These are phyloP conservation scores for Neotragus pygmaeus DNA, from an alignment of 2,113 vertebrate genomes.

Conservation along the genomic window DNA sequence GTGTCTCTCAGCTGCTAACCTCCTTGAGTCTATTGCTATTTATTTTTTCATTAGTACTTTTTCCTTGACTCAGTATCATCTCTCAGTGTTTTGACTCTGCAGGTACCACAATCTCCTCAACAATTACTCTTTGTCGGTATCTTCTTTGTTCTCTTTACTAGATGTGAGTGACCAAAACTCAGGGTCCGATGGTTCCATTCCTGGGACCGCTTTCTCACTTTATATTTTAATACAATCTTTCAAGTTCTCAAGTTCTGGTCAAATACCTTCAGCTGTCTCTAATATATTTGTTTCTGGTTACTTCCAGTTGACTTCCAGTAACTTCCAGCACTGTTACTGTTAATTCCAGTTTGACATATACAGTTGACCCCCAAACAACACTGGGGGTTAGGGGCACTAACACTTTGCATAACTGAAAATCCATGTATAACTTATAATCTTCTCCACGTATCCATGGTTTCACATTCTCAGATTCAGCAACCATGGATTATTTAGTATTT, in stretches of 20 bases:
- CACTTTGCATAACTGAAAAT: neutral
- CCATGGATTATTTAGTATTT: neutral
- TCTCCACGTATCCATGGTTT: neutral
- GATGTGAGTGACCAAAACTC: neutral
- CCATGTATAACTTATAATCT: neutral
- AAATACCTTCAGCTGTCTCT: neutral
- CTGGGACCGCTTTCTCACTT: neutral
- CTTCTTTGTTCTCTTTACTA: neutral
- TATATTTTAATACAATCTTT: neutral
- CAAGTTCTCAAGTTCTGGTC: neutral
- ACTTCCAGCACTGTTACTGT: neutral
- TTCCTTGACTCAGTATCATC: neutral
- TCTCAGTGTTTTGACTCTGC: neutral
- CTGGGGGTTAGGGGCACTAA: neutral
- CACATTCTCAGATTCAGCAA: neutral
- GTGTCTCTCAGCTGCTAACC: neutral
- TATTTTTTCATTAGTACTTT: neutral
- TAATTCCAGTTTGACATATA: neutral
- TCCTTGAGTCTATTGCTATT: neutral
- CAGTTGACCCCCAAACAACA: neutral
- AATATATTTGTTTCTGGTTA: neutral
- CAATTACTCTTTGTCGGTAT: neutral
- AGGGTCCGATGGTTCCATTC: neutral
- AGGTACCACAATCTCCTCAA: neutral
- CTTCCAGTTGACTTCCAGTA: neutral